Percentiles rank a stretch among this genome's conserved stretches.
phyloP scores from a whole-genome alignment of 2,113 vertebrate genomes.

The Phyllostomus hastatus region DNA sequence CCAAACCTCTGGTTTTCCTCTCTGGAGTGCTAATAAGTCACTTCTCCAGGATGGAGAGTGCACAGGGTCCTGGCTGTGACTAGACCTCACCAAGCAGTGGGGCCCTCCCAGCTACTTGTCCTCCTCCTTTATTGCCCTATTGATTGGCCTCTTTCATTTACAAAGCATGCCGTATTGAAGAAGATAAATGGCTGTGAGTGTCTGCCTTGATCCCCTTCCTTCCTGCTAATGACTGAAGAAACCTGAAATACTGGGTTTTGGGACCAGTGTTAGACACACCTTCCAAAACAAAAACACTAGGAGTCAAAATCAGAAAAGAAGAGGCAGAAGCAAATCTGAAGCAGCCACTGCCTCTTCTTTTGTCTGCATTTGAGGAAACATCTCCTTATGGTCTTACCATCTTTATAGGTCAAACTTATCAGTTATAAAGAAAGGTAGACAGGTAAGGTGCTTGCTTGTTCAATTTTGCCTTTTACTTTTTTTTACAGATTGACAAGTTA shows the following conservation, averaged over 20 bases:
- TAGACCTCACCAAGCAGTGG: neutral
- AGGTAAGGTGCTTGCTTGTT: neutral
- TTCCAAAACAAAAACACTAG: neutral
- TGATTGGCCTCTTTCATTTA: constrained; percentile 69
- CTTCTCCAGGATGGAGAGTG: neutral
- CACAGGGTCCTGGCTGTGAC: neutral
- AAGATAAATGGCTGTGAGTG: constrained; percentile 44
- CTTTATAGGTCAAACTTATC: neutral
- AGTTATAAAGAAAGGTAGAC: neutral
- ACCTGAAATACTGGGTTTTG: neutral
- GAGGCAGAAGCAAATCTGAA: neutral
- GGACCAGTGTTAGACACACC: neutral
- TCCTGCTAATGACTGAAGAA: constrained; percentile 32
- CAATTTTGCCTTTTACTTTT: neutral
- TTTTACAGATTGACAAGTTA: neutral
- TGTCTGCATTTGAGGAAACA: neutral
- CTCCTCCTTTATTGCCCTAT: constrained; percentile 69
- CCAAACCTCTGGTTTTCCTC: neutral
- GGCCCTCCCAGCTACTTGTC: constrained; percentile 11
- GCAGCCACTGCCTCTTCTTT: neutral
- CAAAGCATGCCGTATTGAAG: constrained; percentile 48
- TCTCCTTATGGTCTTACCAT: neutral
- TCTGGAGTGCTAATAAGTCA: neutral
- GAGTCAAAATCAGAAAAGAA: neutral
- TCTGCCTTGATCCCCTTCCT: constrained; percentile 21